phyloP scores from a whole-genome alignment of 2,113 vertebrate species.

The Aspiorhynchus laticeps region DNA sequence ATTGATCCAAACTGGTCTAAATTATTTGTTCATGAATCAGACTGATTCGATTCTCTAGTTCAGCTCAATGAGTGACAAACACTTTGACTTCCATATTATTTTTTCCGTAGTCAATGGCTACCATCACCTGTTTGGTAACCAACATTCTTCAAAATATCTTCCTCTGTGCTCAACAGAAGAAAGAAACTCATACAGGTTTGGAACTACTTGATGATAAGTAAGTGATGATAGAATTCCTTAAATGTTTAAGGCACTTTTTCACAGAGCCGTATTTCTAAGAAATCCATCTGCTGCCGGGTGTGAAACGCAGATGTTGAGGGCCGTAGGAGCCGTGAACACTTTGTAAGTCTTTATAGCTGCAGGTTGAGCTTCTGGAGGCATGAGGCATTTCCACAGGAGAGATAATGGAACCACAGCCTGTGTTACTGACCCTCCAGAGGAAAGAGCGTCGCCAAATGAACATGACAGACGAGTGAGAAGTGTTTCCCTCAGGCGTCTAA shows the following conservation, averaged over 20 bases:
- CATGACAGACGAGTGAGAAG: neutral
- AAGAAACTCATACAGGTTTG: too few relatives aligned
- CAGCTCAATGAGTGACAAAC: neutral
- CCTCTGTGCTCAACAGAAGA: too few relatives aligned
- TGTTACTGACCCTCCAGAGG: neutral
- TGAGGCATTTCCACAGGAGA: neutral
- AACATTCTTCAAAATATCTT: too few relatives aligned
- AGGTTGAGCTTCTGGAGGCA: conserved; percentile 1
- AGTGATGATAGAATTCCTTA: neutral
- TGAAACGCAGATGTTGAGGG: neutral
- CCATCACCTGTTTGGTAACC: too few relatives aligned
- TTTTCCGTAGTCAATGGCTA: too few relatives aligned
- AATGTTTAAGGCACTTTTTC: conserved; percentile 5
- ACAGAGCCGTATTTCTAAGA: neutral
- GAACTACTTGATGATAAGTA: neutral
- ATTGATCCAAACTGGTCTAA: neutral
- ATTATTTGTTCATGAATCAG: neutral
- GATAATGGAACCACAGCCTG: neutral
- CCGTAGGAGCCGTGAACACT: neutral
- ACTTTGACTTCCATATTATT: too few relatives aligned
- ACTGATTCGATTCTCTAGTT: neutral
- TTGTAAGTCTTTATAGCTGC: neutral
- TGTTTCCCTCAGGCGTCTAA: neutral
- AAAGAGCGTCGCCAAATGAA: neutral
- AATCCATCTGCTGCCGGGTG: neutral